Evolutionary conservation across 1,140 invertebrate genomes (phyloP).

Genomic region (Aphelinus certus): DNA sequence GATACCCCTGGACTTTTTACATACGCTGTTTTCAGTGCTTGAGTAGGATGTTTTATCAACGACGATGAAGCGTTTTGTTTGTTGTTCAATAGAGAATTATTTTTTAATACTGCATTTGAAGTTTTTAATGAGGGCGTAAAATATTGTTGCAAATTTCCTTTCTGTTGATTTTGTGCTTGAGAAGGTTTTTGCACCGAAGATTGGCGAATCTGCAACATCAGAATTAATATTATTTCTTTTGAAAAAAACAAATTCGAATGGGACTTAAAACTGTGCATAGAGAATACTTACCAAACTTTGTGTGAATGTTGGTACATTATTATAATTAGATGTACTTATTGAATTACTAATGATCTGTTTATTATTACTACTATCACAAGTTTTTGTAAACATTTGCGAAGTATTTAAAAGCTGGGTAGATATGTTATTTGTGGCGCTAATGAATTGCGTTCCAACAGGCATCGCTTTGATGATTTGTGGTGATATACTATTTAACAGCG

Average conservation of each 20-base stretch:
- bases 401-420: slow-evolving; percentile 51
- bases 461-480: slow-evolving; percentile 49
- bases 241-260: slow-evolving; percentile 28
- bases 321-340: slow-evolving; percentile 43
- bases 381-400: slow-evolving; percentile 44
- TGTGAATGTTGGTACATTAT: slow-evolving; percentile 38
- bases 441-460: slow-evolving; percentile 48
- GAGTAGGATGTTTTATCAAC: slow-evolving; percentile 52
- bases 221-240: slow-evolving; percentile 18
- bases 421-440: slow-evolving; percentile 52
- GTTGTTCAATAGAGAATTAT: slow-evolving; percentile 43
- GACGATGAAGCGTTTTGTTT: slow-evolving; percentile 35
- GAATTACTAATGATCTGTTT: slow-evolving; percentile 40
- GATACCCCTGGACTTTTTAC: slow-evolving; percentile 38
- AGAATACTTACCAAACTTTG: slow-evolving; percentile 46
- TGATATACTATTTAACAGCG: slow-evolving; percentile 51
- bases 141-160: slow-evolving; percentile 48
- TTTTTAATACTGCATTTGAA: slow-evolving; percentile 42
- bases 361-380: slow-evolving; percentile 38
- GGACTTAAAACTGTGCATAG: too few species aligned
- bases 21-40: slow-evolving; percentile 46
- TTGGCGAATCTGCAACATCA: slow-evolving; percentile 46
- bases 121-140: slow-evolving; percentile 47
- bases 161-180: slow-evolving; percentile 40
- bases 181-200: slow-evolving; percentile 43